Base-by-base conservation (phyloP, 1,140 invertebrate species). In the Meloidogyne chitwoodi region DNA sequence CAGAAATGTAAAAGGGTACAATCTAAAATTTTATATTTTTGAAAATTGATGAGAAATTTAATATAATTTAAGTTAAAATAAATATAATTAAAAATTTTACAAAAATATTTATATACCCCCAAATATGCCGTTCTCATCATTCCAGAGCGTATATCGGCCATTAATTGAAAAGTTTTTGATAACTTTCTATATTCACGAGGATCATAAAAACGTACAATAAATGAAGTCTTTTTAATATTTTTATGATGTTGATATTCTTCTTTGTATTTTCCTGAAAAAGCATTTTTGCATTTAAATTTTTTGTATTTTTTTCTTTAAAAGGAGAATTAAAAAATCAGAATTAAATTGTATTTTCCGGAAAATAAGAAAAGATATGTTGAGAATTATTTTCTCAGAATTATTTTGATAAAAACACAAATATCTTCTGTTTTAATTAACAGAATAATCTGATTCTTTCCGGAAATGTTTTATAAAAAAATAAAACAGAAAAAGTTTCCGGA, bases 61-160 rank as follows among this genome's bases (percentile, higher is more conserved):
- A 6, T 38, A 38, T 10, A 38, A 38, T 10, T 38, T 38, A 12
- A 44, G 12, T 19, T 5, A 2, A n/a, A 48, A 48, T 19, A 48
- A 48, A 48, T 48, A 48, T 14, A 12, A 41, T 41, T 44, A 12
- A 12, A 12, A 11, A 12, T 44, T 16, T 44, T 44, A 14, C 10
- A 44, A 12, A 12, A 48, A 48, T 11, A 48, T 19, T 48, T 56
- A 48, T 48, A 19, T 48, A 56, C 48, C 14, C 85, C 83, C 27
- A 76, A 77, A 38, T 86, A 86, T 0, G 81, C 83, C 0, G 86
- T 86, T 14, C 85, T 56, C 16, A 74, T 24, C 83, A 86, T 85
- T 63, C 85, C 85, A 14, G 75, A 80, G 19, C 85, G 66, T 22
- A 87, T 80, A 67, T 86, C 85, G 19, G 69, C 74, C 85, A 86